Percentiles rank a stretch among this genome's conserved stretches.
These are phyloP conservation scores for Xenopus petersii DNA, from an alignment of 2,797 vertebrate species.

Conservation along the genomic window DNA sequence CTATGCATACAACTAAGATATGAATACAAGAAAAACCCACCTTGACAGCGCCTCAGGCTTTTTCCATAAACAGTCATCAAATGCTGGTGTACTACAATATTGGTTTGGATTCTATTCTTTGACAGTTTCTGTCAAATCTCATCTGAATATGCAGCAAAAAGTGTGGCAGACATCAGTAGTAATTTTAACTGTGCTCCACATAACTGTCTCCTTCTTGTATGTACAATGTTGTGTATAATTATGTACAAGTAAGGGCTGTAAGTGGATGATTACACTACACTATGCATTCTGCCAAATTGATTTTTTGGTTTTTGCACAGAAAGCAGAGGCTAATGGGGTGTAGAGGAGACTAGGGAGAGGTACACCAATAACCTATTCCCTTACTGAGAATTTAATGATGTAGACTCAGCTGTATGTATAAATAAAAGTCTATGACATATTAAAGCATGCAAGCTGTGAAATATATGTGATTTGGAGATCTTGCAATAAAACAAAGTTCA, in stretches of 20 bases:
- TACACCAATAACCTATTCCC: slow-evolving; percentile 52
- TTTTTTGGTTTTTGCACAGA: slow-evolving; percentile 47
- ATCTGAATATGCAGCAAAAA: background rate
- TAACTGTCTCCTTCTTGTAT: background rate
- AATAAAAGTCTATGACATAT: slow-evolving; percentile 50
- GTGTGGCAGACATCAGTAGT: background rate
- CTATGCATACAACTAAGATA: too few relatives aligned
- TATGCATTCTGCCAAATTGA: slow-evolving; percentile 25
- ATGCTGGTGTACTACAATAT: too few relatives aligned
- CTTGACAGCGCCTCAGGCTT: too few relatives aligned
- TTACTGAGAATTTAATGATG: slow-evolving; percentile 50
- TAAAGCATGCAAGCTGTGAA: slow-evolving; percentile 48
- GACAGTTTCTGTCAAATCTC: background rate
- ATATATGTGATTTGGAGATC: slow-evolving; percentile 44
- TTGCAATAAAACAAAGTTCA: background rate
- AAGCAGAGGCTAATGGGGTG: slow-evolving; percentile 47
- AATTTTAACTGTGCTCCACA: background rate
- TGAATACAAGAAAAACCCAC: too few relatives aligned
- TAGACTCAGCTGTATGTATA: slow-evolving; percentile 47
- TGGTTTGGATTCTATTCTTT: too few relatives aligned
- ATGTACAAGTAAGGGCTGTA: slow-evolving; percentile 11
- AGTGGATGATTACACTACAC: slow-evolving; percentile 32
- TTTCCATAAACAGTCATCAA: too few relatives aligned
- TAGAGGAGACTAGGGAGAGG: slow-evolving; percentile 16
- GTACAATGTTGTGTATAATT: slow-evolving; percentile 11